Percentiles rank a stretch among this genome's conserved stretches.
Conservation (phyloP, 2,888 invertebrate genomes). For the Nomada fabriciana region DNA sequence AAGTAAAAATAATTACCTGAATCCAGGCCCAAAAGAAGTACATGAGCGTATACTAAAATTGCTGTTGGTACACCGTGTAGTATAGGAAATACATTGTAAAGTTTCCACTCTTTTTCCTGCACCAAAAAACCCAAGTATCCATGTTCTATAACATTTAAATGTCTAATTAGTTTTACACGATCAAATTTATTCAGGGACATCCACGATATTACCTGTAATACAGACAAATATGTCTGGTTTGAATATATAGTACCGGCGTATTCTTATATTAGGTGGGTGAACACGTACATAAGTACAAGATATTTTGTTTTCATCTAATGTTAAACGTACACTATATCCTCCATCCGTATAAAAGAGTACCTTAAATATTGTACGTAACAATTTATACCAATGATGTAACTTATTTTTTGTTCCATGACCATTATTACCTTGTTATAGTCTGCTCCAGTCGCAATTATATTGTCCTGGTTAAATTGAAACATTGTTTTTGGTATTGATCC, state of each 20-base stretch:
- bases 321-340: conserved; percentile 56
- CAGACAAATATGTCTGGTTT: conserved; percentile 67
- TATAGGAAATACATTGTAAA: conserved; percentile 68
- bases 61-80: conserved; percentile 70
- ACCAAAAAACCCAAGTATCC: conserved; percentile 76
- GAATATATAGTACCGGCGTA: conserved; percentile 70
- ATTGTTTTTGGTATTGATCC: conserved; percentile 34
- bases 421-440: conserved; percentile 62
- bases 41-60: conserved; percentile 68
- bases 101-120: conserved; percentile 67
- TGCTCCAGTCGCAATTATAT: conserved; percentile 62
- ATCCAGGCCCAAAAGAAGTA: conserved; percentile 75
- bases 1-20: conserved; percentile 68
- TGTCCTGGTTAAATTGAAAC: conserved; percentile 33
- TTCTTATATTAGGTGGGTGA: conserved; percentile 48
- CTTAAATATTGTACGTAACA: conserved; percentile 44
- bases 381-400: neutral
- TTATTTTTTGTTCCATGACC: neutral
- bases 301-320: conserved; percentile 26
- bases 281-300: conserved; percentile 14
- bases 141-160: conserved; percentile 62
- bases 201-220: conserved; percentile 71
- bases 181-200: conserved; percentile 6
- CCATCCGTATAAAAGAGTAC: conserved; percentile 69
- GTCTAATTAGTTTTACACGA: conserved; percentile 17